Evolutionary conservation across 2,113 vertebrate species (phyloP).

Genomic region (Oriolus oriolus): DNA sequence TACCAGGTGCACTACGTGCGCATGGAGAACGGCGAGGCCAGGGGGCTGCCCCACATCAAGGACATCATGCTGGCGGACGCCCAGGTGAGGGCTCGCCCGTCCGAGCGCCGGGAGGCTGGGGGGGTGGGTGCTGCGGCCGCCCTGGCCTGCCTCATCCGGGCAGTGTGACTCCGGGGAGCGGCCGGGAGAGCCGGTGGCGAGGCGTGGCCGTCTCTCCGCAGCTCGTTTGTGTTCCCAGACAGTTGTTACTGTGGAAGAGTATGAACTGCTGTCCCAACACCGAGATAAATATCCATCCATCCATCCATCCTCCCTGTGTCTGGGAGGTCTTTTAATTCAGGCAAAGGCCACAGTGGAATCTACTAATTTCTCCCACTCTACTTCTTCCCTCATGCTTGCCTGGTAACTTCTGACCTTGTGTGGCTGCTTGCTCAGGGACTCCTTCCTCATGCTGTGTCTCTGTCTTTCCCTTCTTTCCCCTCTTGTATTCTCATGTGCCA

Average conservation of each 20-base stretch:
- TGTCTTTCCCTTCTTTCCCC: slow-evolving; percentile 73
- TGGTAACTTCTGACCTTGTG: slow-evolving; percentile 40
- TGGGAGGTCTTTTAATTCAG: slow-evolving; percentile 4
- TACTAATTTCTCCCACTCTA: slow-evolving; percentile 35
- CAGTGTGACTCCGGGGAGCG: rapidly evolving
- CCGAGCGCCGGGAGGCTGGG: rapidly evolving
- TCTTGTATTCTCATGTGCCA: slow-evolving; percentile 71
- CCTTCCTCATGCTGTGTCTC: slow-evolving; percentile 72
- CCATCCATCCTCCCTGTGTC: not conserved
- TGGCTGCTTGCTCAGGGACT: slow-evolving; percentile 49
- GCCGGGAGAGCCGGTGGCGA: rapidly evolving
- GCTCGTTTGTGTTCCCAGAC: not conserved
- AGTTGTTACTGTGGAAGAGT: not conserved
- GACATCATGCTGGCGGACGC: slow-evolving; percentile 96
- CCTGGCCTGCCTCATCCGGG: not conserved
- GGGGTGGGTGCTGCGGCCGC: not conserved
- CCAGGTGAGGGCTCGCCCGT: slow-evolving; percentile 75
- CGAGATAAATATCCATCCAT: not conserved
- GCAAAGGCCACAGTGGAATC: not conserved
- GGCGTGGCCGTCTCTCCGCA: not conserved
- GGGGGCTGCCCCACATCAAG: slow-evolving; percentile 91
- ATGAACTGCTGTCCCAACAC: not conserved
- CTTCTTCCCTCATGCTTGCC: slow-evolving; percentile 34
- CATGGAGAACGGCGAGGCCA: slow-evolving; percentile 93
- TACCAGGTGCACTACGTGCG: slow-evolving; percentile 97